phyloP scores from a whole-genome alignment of 2,888 invertebrate genomes.

The Gari tellinella region DNA sequence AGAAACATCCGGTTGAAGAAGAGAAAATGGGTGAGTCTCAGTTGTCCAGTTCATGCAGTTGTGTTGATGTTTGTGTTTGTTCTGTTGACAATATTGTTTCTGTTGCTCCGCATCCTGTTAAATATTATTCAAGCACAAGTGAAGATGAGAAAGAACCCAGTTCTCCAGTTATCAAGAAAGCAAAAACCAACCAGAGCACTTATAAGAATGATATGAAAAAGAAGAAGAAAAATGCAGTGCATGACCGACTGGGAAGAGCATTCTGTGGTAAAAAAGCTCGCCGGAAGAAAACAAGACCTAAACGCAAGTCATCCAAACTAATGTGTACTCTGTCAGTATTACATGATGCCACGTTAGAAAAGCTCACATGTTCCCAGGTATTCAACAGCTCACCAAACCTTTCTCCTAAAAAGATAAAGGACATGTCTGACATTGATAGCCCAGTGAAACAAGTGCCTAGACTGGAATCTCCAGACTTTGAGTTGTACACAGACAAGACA shows the following conservation, averaged over 20 bases:
- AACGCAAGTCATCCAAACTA: slow-evolving; percentile 58
- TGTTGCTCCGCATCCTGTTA: slow-evolving; percentile 34
- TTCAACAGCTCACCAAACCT: slow-evolving; percentile 31
- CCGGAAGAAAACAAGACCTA: slow-evolving; percentile 39
- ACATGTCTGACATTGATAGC: slow-evolving; percentile 28
- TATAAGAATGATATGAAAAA: slow-evolving; percentile 43
- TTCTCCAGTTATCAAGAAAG: not conserved
- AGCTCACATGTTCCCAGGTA: slow-evolving; percentile 58
- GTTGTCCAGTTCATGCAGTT: slow-evolving; percentile 16
- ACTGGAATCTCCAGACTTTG: slow-evolving; percentile 43
- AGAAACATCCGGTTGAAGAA: not conserved
- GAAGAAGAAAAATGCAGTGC: slow-evolving; percentile 68
- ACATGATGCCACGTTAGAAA: slow-evolving; percentile 80
- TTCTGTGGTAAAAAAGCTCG: slow-evolving; percentile 64
- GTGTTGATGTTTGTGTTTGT: slow-evolving; percentile 28
- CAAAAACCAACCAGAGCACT: not conserved
- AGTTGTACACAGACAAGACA: slow-evolving; percentile 55
- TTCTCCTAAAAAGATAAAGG: slow-evolving; percentile 25
- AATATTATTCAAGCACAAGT: slow-evolving; percentile 48
- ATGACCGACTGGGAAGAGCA: slow-evolving; percentile 71
- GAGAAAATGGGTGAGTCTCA: slow-evolving; percentile 28
- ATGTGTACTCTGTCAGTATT: slow-evolving; percentile 76
- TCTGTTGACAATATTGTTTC: slow-evolving; percentile 5
- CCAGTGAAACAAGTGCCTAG: slow-evolving; percentile 8
- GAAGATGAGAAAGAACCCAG: slow-evolving; percentile 29